Percentiles rank a stretch among this genome's conserved stretches.
Evolutionary conservation across 2,888 invertebrate genomes (phyloP).

Genomic region (Antheraea assamensis): DNA sequence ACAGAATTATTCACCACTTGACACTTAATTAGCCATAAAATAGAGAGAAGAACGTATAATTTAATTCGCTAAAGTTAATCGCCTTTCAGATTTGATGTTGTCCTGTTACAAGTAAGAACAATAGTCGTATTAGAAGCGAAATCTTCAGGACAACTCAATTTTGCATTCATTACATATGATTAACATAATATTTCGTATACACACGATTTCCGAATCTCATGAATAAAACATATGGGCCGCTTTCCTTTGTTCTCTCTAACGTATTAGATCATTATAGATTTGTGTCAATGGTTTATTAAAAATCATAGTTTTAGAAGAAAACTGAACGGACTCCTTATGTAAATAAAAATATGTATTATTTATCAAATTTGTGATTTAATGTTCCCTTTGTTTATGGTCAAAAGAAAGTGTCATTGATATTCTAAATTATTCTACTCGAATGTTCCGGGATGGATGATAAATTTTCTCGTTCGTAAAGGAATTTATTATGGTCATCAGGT

Average conservation of each 20-base stretch:
- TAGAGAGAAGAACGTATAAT: no score
- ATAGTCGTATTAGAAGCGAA: neutral
- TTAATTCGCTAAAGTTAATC: no score
- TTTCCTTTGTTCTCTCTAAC: conserved; percentile 11
- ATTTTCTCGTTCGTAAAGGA: no score
- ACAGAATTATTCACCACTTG: no score
- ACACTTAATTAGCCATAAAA: no score
- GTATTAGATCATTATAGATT: neutral
- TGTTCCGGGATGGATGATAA: no score
- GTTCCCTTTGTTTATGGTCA: no score
- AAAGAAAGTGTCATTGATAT: no score
- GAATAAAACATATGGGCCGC: conserved; percentile 34
- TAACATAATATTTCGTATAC: conserved; percentile 24
- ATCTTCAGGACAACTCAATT: neutral
- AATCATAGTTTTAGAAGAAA: neutral
- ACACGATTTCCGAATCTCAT: conserved; percentile 28
- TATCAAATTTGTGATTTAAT: neutral
- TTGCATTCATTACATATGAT: conserved; percentile 18
- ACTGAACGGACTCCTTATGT: neutral
- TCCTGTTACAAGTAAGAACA: neutral
- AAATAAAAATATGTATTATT: neutral
- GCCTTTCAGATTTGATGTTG: no score
- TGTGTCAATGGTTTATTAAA: conserved; percentile 2
- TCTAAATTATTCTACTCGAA: no score
- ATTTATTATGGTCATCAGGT: no score